Evolutionary conservation across 2,113 vertebrate species (phyloP).

Genomic region (Leptocoma aspasia): DNA sequence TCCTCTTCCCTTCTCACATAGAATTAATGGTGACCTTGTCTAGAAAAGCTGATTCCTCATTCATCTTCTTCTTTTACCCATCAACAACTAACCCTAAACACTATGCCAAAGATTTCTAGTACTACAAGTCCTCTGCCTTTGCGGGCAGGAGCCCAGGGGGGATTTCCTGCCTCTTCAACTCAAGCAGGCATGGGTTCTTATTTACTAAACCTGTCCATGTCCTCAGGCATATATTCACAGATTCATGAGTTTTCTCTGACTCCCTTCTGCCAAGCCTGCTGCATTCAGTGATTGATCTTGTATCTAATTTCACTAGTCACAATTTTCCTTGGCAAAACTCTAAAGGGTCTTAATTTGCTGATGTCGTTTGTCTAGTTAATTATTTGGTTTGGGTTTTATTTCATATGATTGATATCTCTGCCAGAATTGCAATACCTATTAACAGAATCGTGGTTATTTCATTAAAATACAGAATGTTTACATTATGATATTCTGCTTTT

Average conservation of each 20-base stretch:
- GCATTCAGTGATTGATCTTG: background rate
- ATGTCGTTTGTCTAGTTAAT: background rate
- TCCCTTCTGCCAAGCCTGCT: background rate
- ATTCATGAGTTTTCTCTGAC: background rate
- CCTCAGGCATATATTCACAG: background rate
- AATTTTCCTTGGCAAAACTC: background rate
- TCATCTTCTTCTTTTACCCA: background rate
- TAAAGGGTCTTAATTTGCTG: background rate
- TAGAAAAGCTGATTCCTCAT: background rate
- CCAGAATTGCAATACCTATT: background rate
- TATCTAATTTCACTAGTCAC: background rate
- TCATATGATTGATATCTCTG: background rate
- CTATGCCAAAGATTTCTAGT: background rate
- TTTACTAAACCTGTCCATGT: background rate
- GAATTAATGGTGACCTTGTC: background rate
- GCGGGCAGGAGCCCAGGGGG: background rate
- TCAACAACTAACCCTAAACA: background rate
- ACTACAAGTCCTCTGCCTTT: background rate
- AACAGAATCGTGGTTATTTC: background rate
- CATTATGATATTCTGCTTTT: background rate
- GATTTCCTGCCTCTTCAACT: background rate
- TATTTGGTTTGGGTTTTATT: background rate
- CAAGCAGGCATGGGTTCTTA: background rate
- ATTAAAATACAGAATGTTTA: background rate
- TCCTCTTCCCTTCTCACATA: background rate